Percentiles rank a stretch among this genome's conserved stretches.
Evolutionary conservation across 2,888 invertebrate species (phyloP).

Genomic region (Tinea trinotella): DNA sequence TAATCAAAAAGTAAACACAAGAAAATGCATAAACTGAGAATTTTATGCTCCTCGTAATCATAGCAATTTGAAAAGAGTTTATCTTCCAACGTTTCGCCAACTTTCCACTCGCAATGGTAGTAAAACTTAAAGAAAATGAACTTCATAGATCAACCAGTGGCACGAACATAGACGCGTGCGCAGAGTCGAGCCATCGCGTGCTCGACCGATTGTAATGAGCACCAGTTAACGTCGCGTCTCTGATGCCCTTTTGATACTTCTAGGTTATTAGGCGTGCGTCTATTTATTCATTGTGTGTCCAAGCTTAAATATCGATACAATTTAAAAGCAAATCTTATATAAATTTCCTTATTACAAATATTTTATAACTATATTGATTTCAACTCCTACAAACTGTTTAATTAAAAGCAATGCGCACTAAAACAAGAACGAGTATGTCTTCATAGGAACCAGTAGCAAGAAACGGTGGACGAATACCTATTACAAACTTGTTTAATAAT

Average conservation of each 20-base stretch:
- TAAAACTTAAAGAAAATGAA: conserved; percentile 3
- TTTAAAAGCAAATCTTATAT: neutral
- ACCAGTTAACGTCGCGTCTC: neutral
- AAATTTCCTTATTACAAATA: neutral
- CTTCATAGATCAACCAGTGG: neutral
- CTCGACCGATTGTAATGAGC: conserved; percentile 7
- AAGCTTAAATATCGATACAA: neutral
- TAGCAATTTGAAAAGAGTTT: too few relatives aligned
- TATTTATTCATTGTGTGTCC: conserved; percentile 3
- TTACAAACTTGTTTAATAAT: conserved; percentile 33
- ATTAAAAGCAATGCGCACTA: conserved; percentile 9
- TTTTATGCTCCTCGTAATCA: too few relatives aligned
- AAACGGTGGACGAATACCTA: neutral
- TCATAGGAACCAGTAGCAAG: conserved; percentile 8
- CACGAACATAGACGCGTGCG: neutral
- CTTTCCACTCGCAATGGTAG: neutral
- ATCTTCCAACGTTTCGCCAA: neutral
- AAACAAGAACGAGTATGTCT: conserved; percentile 13
- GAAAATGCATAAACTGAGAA: too few relatives aligned
- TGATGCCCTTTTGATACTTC: conserved; percentile 11
- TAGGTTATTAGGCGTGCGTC: neutral
- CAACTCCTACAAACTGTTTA: neutral
- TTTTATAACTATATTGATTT: neutral
- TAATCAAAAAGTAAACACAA: too few relatives aligned
- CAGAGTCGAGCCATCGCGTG: conserved; percentile 8